Evolutionary conservation across 2,113 vertebrate species (phyloP).

Genomic region (Haemorhous mexicanus): DNA sequence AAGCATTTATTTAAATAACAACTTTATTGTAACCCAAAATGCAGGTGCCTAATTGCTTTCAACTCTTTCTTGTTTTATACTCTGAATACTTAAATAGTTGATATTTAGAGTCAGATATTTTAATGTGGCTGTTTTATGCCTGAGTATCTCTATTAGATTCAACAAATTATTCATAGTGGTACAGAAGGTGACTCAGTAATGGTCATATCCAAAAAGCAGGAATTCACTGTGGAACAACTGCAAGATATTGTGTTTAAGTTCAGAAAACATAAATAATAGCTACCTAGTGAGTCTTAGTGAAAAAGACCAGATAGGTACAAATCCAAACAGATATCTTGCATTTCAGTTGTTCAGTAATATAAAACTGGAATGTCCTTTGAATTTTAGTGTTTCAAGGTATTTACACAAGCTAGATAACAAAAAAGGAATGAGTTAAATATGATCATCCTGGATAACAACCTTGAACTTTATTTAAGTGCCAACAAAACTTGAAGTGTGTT

Average conservation of each 20-base stretch:
- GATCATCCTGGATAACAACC: not conserved
- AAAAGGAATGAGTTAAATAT: not conserved
- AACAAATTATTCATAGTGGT: not conserved
- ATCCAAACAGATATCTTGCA: not conserved
- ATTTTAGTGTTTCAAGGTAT: not conserved
- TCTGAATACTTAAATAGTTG: not conserved
- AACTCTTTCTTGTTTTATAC: not conserved
- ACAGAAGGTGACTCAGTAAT: not conserved
- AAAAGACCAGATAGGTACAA: not conserved
- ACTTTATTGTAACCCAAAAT: not conserved
- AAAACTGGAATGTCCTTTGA: not conserved
- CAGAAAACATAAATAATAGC: not conserved
- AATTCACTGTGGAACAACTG: not conserved
- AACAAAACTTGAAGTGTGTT: not conserved
- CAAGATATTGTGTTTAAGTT: not conserved
- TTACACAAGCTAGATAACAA: not conserved
- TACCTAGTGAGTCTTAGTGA: not conserved
- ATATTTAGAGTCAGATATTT: not conserved
- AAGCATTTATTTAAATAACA: not conserved
- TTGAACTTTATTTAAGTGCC: not conserved
- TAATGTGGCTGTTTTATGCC: not conserved
- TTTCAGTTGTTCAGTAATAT: not conserved
- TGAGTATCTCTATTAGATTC: not conserved
- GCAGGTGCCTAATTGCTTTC: not conserved
- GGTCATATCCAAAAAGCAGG: not conserved